Base-by-base conservation (phyloP, 1,140 invertebrate genomes). In the Trichoplusia ni region DNA sequence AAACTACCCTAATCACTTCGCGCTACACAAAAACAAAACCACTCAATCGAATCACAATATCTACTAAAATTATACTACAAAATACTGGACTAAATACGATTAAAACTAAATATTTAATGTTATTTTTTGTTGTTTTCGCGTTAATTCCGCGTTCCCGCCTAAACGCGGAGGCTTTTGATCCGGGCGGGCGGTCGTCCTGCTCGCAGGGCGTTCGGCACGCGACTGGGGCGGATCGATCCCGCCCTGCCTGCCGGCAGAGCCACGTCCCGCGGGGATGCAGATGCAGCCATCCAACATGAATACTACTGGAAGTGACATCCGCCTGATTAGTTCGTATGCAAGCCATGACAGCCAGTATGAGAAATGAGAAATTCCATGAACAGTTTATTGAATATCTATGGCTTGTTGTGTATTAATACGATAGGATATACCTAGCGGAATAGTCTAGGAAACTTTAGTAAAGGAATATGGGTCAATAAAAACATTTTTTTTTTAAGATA, bases 221-320 rank as follows among this genome's bases (percentile, higher is more conserved):
- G 82, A 90, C 87, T 87, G 84, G 84, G 81, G 82, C 81, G 82
- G 85, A 88, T 88, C 85, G 84, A 88, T 88, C 65, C 83, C 79
- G 77, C 82, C 81, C 79, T 84, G 77, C 25, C 42, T 27, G 64
- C 25, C 63, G 67, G 49, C 60, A 64, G 63, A 66, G 40, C 35
- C 65, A 53, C 61, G 71, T 83, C 82, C 82, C 81, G 85, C 81
- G 79, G 85, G 86, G 84, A 87, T 88, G 84, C 84, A 82, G 79
- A 83, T 86, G 81, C 82, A 84, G 58, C 68, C 56, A 68, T 44
- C 31, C 59, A 56, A 66, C 11, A 25, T n/a, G n/a, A n/a, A n/a
- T n/a, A 11, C 11, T 63, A 13, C 65, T 88, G 59, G 85, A 88
- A 76, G 73, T 71, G 85, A 68, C 62, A 65, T 23, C 60, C n/a